Conservation (phyloP, 2,888 invertebrate species). For the Cantharis rustica region DNA sequence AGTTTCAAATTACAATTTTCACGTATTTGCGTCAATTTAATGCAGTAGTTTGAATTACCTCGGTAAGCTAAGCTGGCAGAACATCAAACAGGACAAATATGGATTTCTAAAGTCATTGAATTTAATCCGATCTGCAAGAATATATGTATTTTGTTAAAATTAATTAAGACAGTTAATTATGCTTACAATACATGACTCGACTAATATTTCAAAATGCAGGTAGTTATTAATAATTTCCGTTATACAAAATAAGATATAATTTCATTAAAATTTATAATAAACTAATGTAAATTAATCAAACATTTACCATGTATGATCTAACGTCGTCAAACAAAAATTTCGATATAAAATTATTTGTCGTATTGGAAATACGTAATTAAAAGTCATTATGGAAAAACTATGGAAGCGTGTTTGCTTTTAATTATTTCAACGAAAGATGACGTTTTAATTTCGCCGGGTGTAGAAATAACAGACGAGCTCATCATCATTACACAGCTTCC, state of each 20-base stretch:
- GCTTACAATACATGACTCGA: neutral
- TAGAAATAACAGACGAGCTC: slow-evolving; percentile 19
- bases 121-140: neutral
- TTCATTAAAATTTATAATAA: neutral
- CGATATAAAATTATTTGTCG: neutral
- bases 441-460: slow-evolving; percentile 19
- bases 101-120: neutral
- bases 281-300: neutral
- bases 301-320: neutral
- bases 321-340: neutral
- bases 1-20: neutral
- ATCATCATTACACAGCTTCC: slow-evolving; percentile 16
- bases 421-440: slow-evolving; percentile 18
- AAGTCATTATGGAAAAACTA: neutral
- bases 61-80: neutral
- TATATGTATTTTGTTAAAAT: neutral
- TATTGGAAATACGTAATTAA: neutral
- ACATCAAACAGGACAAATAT: neutral
- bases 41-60: neutral
- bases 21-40: neutral
- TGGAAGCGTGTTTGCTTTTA: slow-evolving; percentile 18
- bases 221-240: neutral
- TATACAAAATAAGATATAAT: neutral
- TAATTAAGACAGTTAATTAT: neutral
- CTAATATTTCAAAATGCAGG: neutral